Percentiles rank a stretch among this genome's conserved stretches.
Evolutionary conservation across 2,113 vertebrate genomes (phyloP).

Genomic region (Montifringilla adamsi): DNA sequence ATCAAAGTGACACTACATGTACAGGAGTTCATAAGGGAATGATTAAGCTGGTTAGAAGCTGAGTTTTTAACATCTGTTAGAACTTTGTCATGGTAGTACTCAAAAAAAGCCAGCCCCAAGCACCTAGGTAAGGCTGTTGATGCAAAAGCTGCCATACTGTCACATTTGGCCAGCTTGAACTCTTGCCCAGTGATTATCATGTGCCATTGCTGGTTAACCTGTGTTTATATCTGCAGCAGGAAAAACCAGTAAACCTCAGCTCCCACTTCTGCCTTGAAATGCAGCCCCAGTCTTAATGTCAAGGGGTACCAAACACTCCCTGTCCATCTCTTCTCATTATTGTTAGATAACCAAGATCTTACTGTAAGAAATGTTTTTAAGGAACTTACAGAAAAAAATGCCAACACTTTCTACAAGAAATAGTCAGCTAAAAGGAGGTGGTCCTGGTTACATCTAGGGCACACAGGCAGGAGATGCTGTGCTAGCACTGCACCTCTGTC

Average conservation of each 20-base stretch:
- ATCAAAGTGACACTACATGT: not conserved
- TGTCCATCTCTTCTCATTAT: not conserved
- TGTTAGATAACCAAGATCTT: not conserved
- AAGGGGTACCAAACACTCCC: not conserved
- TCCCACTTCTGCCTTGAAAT: not conserved
- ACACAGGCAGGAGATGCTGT: not conserved
- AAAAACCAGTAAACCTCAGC: not conserved
- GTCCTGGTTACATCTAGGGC: not conserved
- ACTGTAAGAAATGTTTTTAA: not conserved
- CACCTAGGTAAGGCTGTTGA: not conserved
- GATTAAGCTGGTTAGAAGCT: not conserved
- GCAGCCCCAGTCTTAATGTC: not conserved
- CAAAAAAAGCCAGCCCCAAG: not conserved
- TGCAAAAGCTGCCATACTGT: not conserved
- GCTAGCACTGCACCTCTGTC: not conserved
- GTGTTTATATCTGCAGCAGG: not conserved
- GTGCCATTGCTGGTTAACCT: not conserved
- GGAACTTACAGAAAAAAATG: not conserved
- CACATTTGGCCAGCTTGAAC: not conserved
- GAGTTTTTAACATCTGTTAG: not conserved
- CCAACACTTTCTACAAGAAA: not conserved
- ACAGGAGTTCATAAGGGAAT: not conserved
- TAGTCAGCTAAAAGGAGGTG: not conserved
- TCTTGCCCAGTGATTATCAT: not conserved
- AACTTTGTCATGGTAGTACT: not conserved